Evolutionary conservation across 2,888 invertebrate genomes (phyloP), one percentile per base, ranked within the genome.

Genomic region (Drosophila hawaiiensis): DNA sequence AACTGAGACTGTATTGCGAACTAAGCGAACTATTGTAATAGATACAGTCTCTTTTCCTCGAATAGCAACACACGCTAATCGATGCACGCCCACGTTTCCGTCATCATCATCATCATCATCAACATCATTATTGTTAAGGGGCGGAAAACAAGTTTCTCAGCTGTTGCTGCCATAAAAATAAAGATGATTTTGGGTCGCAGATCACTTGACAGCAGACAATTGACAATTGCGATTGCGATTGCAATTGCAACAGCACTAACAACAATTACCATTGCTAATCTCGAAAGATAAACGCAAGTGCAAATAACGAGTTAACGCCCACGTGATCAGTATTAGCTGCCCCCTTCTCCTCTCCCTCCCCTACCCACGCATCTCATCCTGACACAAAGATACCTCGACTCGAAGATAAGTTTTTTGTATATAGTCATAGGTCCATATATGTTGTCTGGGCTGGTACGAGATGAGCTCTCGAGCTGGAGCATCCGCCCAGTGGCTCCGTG

Each of bases 231-330:
- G 60, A 66, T 76, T 65, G 73, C 83, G 70, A 35, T 56, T 50
- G 39, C 59, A 63, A 25, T 7, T 41, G 39, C 37, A 68, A n/a
- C 54, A 63, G 4, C 47, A 16, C 19, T 1, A n/a, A 4, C 22
- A 25, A 68, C 84, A 89, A 85, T 85, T 85, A 85, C 90, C 91
- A 91, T 76, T 89, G 88, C 90, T 79, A 85, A 85, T 87, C 41
- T 56, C 62, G 56, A 37, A 47, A 73, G 81, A 80, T 86, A 83
- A 65, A 67, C 65, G 47, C 82, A 72, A 75, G 62, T 69, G 71
- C 63, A 69, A 67, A 68, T 62, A 64, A 55, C 83, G 55, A 62
- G 74, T 54, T 58, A 4, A 59, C 83, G 61, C 80, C 80, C 80
- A 83, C 83, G 58, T 80, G 71, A 65, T 68, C 60, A 49, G 31